Base-by-base conservation (phyloP, 2,888 invertebrate species). In the Drosophila subsilvestris region DNA sequence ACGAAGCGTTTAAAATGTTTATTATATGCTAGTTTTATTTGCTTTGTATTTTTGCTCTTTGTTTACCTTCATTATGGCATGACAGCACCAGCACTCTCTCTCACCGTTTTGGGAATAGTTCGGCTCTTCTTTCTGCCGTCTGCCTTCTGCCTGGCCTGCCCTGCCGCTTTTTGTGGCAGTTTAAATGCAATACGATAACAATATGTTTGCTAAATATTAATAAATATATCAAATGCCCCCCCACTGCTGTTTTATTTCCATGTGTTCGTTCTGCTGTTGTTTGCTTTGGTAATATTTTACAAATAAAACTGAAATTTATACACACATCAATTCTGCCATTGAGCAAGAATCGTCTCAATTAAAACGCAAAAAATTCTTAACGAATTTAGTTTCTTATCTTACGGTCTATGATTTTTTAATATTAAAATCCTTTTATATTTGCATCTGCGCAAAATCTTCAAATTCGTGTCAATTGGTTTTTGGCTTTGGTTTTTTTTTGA, bases 161-260 rank as follows among this genome's bases (percentile, higher is more conserved):
- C 14, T 47, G 42, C 42, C 37, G 29, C 49, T 63, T 60, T 29
- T 81, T 65, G 53, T 51, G 75, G 67, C 54, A 47, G 32, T 63
- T 73, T 75, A 87, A 85, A 85, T 85, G 85, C 89, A 81, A 68
- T 79, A 63, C 79, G 79, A 89, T 89, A 86, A 89, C 85, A 86
- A 89, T 86, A 89, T 85, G 83, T 85, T 89, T 72, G 65, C 85
- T 87, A 81, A 87, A 75, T 81, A 65, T 84, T 85, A 81, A 81
- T 85, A 87, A 85, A 89, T 87, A 79, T 87, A 81, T 81, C 73
- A 81, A 87, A 84, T 80, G 53, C 72, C 43, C 45, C 22, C 14
- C 37, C 6, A 14, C 32, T 47, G 53, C 60, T 68, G 57, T 59
- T 59, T 63, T 56, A 56, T 50, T 57, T 68, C 10, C 43, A 49